Evolutionary conservation across 2,113 vertebrate genomes (phyloP), one percentile per base, ranked within the genome.

Genomic region (Xenopus borealis): DNA sequence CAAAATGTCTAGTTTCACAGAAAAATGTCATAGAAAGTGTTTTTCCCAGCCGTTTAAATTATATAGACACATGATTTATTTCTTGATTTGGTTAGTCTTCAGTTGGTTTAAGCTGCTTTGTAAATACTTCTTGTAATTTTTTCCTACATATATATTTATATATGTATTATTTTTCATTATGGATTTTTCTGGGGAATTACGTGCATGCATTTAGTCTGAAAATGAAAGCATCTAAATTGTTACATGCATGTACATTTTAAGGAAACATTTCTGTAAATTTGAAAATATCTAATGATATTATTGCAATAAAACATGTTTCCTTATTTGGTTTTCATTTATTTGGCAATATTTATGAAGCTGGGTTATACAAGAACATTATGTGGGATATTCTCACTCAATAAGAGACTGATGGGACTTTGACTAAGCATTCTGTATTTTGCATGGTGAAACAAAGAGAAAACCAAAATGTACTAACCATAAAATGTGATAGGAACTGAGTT

Each of bases 201-300:
- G 12, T 92, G 94, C 94, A 95, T 94, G 94, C 88, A 82, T 81
- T 85, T 50, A 64, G 62, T 30, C 70, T 78, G 71, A 77, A 61
- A 18, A 0, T 72, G 27, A 66, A 67, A 62, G 79, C 78, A 6
- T 81, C 78, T 78, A 87, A 80, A 88, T 82, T 89, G 87, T 84
- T 82, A 85, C 69, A 75, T 62, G 88, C 89, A 81, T 80, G 84
- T 89, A 72, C 84, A 84, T 89, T 88, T 81, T 83, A 85, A 71
- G 79, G 74, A 84, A 82, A 79, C 78, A 83, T 82, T 73, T 44
- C 72, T 62, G 62, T 78, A 78, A 73, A 68, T 59, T 85, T 83
- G 82, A 80, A 79, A 86, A 84, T 59, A 70, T 72, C 68, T 71
- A 59, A 72, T 68, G 55, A 2, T 14, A 78, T 79, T 70, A 77